phyloP scores from a whole-genome alignment of 2,888 invertebrate genomes.

The Emesis furor region DNA sequence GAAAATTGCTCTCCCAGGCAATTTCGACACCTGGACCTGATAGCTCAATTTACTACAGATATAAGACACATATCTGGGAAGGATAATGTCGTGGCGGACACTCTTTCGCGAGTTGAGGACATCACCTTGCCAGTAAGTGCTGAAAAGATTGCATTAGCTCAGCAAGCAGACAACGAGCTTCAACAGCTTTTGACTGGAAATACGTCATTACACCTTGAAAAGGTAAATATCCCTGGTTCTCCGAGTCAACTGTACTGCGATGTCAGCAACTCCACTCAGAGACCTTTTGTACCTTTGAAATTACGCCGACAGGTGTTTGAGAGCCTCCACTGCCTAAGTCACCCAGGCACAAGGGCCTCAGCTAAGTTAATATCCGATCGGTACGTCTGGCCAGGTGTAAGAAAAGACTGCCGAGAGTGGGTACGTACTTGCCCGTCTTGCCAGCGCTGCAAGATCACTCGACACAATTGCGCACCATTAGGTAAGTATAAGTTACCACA shows the following conservation, averaged over 20 bases:
- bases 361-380: slow-evolving; percentile 53
- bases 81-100: neutral
- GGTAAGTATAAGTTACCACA: slow-evolving; percentile 61
- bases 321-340: slow-evolving; percentile 64
- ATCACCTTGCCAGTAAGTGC: neutral
- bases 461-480: slow-evolving; percentile 71
- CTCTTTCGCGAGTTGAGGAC: slow-evolving; percentile 1
- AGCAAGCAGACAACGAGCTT: neutral
- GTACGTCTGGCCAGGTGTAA: slow-evolving; percentile 38
- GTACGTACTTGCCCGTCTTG: slow-evolving; percentile 74
- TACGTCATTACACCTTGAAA: neutral
- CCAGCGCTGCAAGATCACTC: slow-evolving; percentile 76
- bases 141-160: neutral
- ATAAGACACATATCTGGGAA: neutral
- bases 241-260: neutral
- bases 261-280: neutral
- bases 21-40: neutral
- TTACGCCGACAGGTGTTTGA: neutral
- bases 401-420: slow-evolving; percentile 68
- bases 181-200: neutral
- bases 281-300: neutral
- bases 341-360: slow-evolving; percentile 69
- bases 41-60: neutral
- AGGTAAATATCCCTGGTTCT: neutral
- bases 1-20: neutral